A percentile compares a stretch with the other conserved stretches of the same genome.
phyloP scores from a whole-genome alignment of 2,797 vertebrate genomes.

The Chelidonichthys spinosus region DNA sequence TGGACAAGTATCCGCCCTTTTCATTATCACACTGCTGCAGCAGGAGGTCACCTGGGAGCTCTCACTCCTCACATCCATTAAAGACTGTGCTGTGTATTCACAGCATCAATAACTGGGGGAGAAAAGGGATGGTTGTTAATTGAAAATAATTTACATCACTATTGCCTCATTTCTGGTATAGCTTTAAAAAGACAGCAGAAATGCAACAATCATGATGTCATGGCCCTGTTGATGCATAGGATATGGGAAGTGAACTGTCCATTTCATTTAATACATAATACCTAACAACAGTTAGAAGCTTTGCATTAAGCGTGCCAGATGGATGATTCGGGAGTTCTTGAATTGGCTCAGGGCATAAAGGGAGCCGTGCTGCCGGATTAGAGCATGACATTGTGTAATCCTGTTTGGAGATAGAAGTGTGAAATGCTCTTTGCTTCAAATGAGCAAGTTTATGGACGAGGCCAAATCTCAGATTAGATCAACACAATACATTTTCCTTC shows the following conservation, averaged over 20 bases:
- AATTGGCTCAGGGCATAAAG: conserved; percentile 66
- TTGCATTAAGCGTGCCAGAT: conserved; percentile 61
- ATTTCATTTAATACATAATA: conserved; percentile 43
- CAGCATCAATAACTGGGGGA: conserved; percentile 45
- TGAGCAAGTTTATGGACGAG: conserved; percentile 59
- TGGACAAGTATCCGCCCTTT: conserved; percentile 74
- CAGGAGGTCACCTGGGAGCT: conserved; percentile 76
- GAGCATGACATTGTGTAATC: conserved; percentile 76
- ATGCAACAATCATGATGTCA: conserved; percentile 10
- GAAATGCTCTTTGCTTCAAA: conserved; percentile 80
- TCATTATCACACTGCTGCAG: conserved; percentile 81
- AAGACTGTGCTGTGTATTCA: conserved; percentile 65
- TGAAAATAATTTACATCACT: conserved; percentile 57
- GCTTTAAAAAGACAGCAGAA: conserved; percentile 29
- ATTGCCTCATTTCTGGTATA: conserved; percentile 20
- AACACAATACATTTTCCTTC: conserved; percentile 58
- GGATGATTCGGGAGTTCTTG: conserved; percentile 62
- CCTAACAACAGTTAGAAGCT: conserved; percentile 54
- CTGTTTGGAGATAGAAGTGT: conserved; percentile 79
- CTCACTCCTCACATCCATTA: conserved; percentile 77
- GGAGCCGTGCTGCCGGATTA: conserved; percentile 71
- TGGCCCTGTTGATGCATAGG: neutral
- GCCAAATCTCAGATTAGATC: conserved; percentile 81
- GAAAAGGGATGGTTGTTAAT: conserved; percentile 52
- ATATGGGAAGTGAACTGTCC: conserved; percentile 27